These are phyloP conservation scores for Mactromeris polynyma DNA, from an alignment of 2,888 invertebrate species.

Conservation along the genomic window DNA sequence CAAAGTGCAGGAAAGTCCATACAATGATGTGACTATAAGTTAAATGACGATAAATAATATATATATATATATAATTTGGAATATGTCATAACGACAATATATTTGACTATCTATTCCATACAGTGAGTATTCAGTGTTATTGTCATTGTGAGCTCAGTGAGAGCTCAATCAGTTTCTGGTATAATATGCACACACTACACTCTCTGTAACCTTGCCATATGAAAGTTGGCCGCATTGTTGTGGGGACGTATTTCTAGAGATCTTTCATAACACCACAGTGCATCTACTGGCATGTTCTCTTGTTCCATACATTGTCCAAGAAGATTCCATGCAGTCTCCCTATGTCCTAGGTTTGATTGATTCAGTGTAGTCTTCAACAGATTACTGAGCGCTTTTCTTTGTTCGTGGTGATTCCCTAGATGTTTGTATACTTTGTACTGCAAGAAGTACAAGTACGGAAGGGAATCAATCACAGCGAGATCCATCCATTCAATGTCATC, in stretches of 20 bases:
- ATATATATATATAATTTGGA: no score
- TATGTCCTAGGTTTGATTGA: not conserved
- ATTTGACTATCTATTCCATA: no score
- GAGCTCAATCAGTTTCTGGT: no score
- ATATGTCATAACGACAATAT: no score
- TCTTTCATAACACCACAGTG: not conserved
- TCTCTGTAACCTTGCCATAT: not conserved
- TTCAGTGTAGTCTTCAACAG: not conserved
- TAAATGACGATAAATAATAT: no score
- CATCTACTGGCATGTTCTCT: not conserved
- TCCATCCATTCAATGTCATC: not conserved
- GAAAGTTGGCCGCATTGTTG: slow-evolving; percentile 26
- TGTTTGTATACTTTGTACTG: slow-evolving; percentile 29
- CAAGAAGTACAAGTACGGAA: slow-evolving; percentile 26
- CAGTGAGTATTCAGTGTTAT: no score
- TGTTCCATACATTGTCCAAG: slow-evolving; percentile 24
- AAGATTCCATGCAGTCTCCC: slow-evolving; percentile 14
- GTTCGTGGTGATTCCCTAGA: not conserved
- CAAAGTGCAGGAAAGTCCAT: no score
- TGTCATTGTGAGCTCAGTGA: no score
- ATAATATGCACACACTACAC: no score
- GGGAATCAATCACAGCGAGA: slow-evolving; percentile 8
- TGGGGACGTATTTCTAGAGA: not conserved
- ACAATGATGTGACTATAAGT: no score
- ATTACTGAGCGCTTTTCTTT: not conserved